Conservation (phyloP, 1,140 invertebrate species). For the Andricus grossulariae region DNA sequence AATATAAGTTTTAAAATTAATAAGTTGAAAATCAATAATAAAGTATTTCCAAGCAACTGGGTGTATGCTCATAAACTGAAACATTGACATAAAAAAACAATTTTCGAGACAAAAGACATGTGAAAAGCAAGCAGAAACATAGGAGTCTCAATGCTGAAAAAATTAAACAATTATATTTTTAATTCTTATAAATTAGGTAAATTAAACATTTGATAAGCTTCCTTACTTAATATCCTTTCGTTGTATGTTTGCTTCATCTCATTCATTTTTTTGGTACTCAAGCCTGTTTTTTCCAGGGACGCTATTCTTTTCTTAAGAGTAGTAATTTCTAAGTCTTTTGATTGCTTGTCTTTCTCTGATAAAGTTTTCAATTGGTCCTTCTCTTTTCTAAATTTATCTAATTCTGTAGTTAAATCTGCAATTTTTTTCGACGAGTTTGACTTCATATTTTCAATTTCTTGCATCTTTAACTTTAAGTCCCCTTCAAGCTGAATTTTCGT, state of each 20-base stretch:
- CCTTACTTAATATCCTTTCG: slow-evolving; percentile 81
- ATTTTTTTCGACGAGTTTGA: slow-evolving; percentile 69
- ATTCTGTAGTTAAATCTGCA: slow-evolving; percentile 73
- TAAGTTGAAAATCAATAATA: too few species aligned
- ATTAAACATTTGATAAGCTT: slow-evolving; percentile 39
- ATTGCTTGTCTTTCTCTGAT: slow-evolving; percentile 61
- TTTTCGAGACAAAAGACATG: too few species aligned
- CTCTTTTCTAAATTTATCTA: slow-evolving; percentile 77
- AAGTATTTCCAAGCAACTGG: too few species aligned
- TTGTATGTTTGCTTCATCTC: slow-evolving; percentile 82
- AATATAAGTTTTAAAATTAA: too few species aligned
- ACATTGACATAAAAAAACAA: too few species aligned
- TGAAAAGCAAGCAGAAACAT: too few species aligned
- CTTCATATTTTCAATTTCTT: slow-evolving; percentile 69
- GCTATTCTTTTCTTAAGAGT: slow-evolving; percentile 81
- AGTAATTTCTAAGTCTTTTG: slow-evolving; percentile 80
- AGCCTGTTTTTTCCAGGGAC: slow-evolving; percentile 78
- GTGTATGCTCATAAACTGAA: too few species aligned
- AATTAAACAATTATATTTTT: too few species aligned
- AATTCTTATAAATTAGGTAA: slow-evolving; percentile 3
- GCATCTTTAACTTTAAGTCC: slow-evolving; percentile 68
- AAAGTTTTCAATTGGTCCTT: slow-evolving; percentile 79
- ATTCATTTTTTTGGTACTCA: slow-evolving; percentile 79
- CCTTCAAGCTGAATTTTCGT: slow-evolving; percentile 64
- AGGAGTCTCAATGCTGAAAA: too few species aligned